Percentiles rank a stretch among this genome's conserved stretches.
Evolutionary conservation across 2,113 vertebrate genomes (phyloP).

Genomic region (Petromus typicus): DNA sequence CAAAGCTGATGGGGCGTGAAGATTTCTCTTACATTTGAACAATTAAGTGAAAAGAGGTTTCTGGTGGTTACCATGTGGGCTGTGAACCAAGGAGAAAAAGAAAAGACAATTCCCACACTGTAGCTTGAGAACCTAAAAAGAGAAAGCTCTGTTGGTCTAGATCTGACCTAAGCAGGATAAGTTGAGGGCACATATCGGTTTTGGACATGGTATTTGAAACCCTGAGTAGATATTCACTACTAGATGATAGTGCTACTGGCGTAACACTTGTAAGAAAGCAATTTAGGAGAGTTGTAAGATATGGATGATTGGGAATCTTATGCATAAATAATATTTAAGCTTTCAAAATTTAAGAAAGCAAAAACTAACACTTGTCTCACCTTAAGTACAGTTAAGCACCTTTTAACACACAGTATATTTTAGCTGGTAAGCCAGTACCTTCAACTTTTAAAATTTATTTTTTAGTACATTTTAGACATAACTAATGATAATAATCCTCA

Average conservation of each 20-base stretch:
- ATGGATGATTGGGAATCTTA: background rate
- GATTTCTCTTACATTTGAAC: background rate
- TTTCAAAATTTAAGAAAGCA: background rate
- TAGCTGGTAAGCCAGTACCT: background rate
- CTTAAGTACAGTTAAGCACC: background rate
- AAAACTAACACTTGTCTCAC: background rate
- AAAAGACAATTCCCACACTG: background rate
- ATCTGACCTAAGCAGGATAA: background rate
- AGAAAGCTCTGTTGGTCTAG: background rate
- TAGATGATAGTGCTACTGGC: background rate
- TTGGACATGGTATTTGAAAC: background rate
- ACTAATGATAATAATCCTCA: background rate
- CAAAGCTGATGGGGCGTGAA: background rate
- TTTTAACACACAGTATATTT: background rate
- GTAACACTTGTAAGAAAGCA: background rate
- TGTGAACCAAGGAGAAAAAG: background rate
- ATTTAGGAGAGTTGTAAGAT: background rate
- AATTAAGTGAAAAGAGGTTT: background rate
- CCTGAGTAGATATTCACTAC: background rate
- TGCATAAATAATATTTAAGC: background rate
- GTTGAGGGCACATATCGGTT: background rate
- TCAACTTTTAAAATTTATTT: background rate
- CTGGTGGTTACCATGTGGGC: background rate
- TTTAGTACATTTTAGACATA: background rate
- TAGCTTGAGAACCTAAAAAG: background rate